These are phyloP conservation scores for Paralvinella palmiformis DNA, from an alignment of 1,140 invertebrate species.

Conservation along the genomic window DNA sequence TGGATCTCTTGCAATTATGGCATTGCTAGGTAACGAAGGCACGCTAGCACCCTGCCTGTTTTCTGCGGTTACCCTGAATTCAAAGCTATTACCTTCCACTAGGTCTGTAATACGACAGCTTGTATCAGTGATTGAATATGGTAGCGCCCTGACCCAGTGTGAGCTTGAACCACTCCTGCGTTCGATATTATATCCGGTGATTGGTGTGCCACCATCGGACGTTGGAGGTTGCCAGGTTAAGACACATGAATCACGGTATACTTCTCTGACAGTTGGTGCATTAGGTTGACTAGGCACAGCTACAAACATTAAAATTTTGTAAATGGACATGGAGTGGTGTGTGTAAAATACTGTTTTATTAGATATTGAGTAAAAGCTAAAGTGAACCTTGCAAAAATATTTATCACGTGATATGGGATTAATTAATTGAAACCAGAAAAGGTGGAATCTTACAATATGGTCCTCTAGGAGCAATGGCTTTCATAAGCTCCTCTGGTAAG, in stretches of 20 bases:
- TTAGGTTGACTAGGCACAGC: conserved; percentile 72
- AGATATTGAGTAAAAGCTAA: too few species aligned
- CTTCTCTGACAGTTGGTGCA: conserved; percentile 88
- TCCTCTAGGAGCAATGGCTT: conserved; percentile 81
- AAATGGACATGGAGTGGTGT: not conserved
- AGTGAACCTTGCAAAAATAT: too few species aligned
- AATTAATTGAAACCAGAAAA: too few species aligned
- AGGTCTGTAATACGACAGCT: conserved; percentile 67
- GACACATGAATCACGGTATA: conserved; percentile 87
- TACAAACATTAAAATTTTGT: conserved; percentile 38
- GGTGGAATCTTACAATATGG: conserved; percentile 77
- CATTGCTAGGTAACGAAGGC: conserved; percentile 82
- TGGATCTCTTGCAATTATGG: conserved; percentile 88
- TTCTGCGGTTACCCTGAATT: conserved; percentile 91
- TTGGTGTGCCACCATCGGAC: conserved; percentile 71
- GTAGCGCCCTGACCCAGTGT: conserved; percentile 55
- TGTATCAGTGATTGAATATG: conserved; percentile 71
- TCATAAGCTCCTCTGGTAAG: conserved; percentile 64
- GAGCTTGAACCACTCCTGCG: conserved; percentile 62
- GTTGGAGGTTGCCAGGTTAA: conserved; percentile 90
- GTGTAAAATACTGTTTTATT: too few species aligned
- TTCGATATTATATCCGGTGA: conserved; percentile 93
- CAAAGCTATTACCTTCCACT: conserved; percentile 90
- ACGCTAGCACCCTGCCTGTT: conserved; percentile 94
- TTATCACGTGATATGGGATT: too few species aligned